A percentile compares a stretch with the other conserved stretches of the same genome.
phyloP scores from a whole-genome alignment of 2,113 vertebrate species.

The Rattus norvegicus region DNA sequence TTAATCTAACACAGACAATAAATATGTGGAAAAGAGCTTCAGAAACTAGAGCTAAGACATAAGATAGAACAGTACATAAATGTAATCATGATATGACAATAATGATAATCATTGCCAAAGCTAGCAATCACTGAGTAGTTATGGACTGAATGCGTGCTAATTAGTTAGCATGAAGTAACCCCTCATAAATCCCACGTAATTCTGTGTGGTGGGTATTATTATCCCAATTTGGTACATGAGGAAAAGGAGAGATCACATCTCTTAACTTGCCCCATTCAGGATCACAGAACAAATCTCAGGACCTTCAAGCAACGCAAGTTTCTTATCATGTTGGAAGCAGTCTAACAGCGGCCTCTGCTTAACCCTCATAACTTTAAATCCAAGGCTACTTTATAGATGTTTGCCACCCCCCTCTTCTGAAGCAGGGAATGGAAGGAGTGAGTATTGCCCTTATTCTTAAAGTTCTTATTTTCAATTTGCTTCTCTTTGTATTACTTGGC shows the following conservation, averaged over 20 bases:
- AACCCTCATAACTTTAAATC: background rate
- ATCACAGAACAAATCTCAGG: background rate
- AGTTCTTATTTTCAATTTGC: background rate
- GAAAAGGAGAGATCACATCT: background rate
- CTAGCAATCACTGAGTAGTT: background rate
- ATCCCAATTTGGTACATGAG: background rate
- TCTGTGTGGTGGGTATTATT: background rate
- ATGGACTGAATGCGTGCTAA: background rate
- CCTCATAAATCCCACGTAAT: background rate
- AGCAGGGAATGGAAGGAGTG: background rate
- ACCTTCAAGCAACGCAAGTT: background rate
- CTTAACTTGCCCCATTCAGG: background rate
- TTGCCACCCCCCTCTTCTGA: background rate
- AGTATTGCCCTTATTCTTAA: background rate
- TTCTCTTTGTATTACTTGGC: background rate
- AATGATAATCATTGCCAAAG: background rate
- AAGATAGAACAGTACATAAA: background rate
- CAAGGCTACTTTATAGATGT: background rate
- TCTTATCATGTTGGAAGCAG: background rate
- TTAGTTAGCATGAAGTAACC: background rate
- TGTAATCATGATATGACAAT: background rate
- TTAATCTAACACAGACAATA: background rate
- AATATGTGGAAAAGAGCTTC: no score
- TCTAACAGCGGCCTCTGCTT: background rate
- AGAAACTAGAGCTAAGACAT: background rate